Evolutionary conservation across 2,113 vertebrate species (phyloP), one percentile per base, ranked within the genome.

Genomic region (Dryoscopus gambensis): DNA sequence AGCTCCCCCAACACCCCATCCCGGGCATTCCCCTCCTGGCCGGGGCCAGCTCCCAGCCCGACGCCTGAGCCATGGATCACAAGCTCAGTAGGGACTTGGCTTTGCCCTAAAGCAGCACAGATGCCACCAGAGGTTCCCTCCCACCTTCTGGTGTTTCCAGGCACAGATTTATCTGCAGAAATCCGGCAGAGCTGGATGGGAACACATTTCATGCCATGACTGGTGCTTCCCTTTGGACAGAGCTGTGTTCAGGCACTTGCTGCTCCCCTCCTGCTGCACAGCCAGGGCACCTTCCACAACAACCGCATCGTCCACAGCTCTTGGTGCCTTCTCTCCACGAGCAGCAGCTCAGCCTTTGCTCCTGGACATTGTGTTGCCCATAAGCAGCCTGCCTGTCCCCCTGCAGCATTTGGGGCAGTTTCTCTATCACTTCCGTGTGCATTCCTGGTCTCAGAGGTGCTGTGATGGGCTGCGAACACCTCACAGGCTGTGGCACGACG

Each of bases 191-290:
- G 49, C 15, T 5, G 44, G 33, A 18, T 21, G 83, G 78, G 63
- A 40, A 7, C 15, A 15, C 5, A 6, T 39, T 35, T 6, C 33
- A 1, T 0, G 0, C 5, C 1, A 3, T 2, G 46, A 4, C 19
- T 11, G 18, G 75, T 49, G 68, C 44, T 84, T 13, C 30, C 37
- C 55, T 40, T 6, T 6, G 46, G 39, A 2, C 13, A 10, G 9
- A 9, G 24, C n/a, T 30, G 39, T 40, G 37, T 69, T 24, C 8
- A 4, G 12, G n/a, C 80, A 8, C 16, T 7, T 8, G 49, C 31
- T 42, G 75, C 50, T 82, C 24, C 24, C 6, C 33, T 20, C 35
- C n/a, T 28, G 56, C 71, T 24, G 1, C 14, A 0, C 46, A 56
- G 44, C 24, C 75, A 7, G 70, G 56, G 18, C 52, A 15, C 24